These are phyloP conservation scores for Scrobipalpa atriplicella DNA, from an alignment of 2,888 invertebrate species.

Conservation along the genomic window DNA sequence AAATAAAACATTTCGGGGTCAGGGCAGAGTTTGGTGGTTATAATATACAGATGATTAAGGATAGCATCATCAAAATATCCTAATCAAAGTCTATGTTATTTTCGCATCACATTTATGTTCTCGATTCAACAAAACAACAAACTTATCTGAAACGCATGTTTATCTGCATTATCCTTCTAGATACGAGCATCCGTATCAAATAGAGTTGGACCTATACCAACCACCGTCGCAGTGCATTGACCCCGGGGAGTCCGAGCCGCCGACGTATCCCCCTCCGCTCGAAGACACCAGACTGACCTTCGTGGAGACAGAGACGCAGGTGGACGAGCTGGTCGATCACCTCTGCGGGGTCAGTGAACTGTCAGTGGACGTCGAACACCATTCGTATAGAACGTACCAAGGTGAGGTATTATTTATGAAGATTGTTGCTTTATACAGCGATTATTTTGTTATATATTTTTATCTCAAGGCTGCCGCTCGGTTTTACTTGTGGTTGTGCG, in stretches of 20 bases:
- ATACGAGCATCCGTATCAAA: constrained; percentile 94
- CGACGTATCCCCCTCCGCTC: constrained; percentile 66
- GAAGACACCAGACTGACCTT: constrained; percentile 86
- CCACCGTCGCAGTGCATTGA: constrained; percentile 81
- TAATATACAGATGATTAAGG: no score
- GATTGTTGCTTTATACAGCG: not conserved
- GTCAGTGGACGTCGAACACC: constrained; percentile 96
- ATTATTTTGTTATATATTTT: not conserved
- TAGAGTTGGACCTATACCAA: constrained; percentile 89
- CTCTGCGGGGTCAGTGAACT: constrained; percentile 87
- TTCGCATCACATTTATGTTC: not conserved
- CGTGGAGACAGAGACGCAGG: constrained; percentile 85
- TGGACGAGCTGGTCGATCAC: constrained; percentile 86
- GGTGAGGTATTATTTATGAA: constrained; percentile 74
- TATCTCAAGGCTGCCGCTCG: not conserved
- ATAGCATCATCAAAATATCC: no score
- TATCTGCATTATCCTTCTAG: constrained; percentile 64
- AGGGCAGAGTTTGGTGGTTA: no score
- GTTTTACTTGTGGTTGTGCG: no score
- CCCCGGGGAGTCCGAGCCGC: constrained; percentile 63
- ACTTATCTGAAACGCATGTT: not conserved
- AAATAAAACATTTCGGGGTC: no score
- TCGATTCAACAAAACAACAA: not conserved
- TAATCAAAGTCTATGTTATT: not conserved
- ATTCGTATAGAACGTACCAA: constrained; percentile 95